Percentiles rank a stretch among this genome's conserved stretches.
phyloP scores from a whole-genome alignment of 2,888 invertebrate species.

The Tuberolachnus salignus region DNA sequence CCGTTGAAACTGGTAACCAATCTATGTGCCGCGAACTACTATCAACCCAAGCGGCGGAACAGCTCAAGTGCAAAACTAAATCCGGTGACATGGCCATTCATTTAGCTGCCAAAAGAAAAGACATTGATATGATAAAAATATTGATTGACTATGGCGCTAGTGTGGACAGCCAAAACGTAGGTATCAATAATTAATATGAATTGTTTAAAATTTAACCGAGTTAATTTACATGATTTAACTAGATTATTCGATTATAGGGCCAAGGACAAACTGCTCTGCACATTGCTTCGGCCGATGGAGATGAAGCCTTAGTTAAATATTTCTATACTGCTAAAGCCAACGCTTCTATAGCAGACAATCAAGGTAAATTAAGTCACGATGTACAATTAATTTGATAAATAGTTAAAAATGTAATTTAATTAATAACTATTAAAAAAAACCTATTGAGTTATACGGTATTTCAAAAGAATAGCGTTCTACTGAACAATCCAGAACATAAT shows the following conservation, averaged over 20 bases:
- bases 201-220: background rate
- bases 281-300: constrained; percentile 94
- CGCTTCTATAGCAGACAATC: constrained; percentile 92
- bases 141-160: constrained; percentile 90
- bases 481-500: no score
- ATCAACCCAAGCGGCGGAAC: constrained; percentile 83
- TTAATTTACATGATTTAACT: background rate
- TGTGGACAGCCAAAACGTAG: constrained; percentile 87
- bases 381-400: no score
- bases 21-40: constrained; percentile 93
- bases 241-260: constrained; percentile 65
- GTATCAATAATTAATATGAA: constrained; percentile 59
- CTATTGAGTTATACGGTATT: no score
- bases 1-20: constrained; percentile 94
- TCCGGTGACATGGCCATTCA: constrained; percentile 94
- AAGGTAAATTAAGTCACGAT: constrained; percentile 66
- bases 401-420: no score
- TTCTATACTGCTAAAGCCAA: constrained; percentile 94
- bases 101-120: constrained; percentile 88
- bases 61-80: constrained; percentile 81
- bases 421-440: no score
- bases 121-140: constrained; percentile 90
- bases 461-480: no score
- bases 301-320: constrained; percentile 92
- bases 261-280: constrained; percentile 95